Conservation (phyloP, 2,113 vertebrate species). For the Eupsittula cactorum region DNA sequence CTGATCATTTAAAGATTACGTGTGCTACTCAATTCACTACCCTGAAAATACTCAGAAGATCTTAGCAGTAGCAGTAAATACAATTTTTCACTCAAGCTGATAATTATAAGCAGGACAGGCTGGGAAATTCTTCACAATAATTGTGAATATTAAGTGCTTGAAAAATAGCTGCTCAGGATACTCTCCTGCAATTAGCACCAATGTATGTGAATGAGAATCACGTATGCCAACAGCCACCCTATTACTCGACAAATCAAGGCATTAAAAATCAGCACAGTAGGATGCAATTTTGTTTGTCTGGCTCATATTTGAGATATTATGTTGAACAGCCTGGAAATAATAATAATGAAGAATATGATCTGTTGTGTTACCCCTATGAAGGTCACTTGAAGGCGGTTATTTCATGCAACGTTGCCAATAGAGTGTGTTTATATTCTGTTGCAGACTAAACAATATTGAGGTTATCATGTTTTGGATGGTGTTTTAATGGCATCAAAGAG, state of each 20-base stretch:
- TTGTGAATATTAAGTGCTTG: conserved; percentile 58
- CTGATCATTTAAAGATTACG: not conserved
- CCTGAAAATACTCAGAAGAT: not conserved
- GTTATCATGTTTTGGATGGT: conserved; percentile 62
- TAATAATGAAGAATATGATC: conserved; percentile 64
- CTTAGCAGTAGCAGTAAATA: conserved; percentile 20
- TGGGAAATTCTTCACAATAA: conserved; percentile 68
- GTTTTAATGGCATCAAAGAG: conserved; percentile 35
- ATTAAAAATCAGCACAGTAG: conserved; percentile 60
- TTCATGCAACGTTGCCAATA: conserved; percentile 40
- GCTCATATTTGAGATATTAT: conserved; percentile 50
- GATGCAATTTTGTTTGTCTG: conserved; percentile 67
- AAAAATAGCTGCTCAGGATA: conserved; percentile 62
- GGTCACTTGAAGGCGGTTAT: conserved; percentile 59
- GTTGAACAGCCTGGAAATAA: conserved; percentile 52
- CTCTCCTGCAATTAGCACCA: conserved; percentile 56
- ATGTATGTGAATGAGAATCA: conserved; percentile 51
- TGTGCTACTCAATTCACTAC: not conserved
- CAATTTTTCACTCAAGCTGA: conserved; percentile 41
- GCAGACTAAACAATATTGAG: conserved; percentile 68
- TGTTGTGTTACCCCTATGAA: conserved; percentile 61
- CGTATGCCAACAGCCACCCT: conserved; percentile 60
- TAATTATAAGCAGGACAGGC: conserved; percentile 63
- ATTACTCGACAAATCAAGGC: conserved; percentile 59
- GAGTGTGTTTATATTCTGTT: conserved; percentile 60